Evolutionary conservation across 1,140 invertebrate genomes (phyloP).

Genomic region (Copidosoma floridanum): DNA sequence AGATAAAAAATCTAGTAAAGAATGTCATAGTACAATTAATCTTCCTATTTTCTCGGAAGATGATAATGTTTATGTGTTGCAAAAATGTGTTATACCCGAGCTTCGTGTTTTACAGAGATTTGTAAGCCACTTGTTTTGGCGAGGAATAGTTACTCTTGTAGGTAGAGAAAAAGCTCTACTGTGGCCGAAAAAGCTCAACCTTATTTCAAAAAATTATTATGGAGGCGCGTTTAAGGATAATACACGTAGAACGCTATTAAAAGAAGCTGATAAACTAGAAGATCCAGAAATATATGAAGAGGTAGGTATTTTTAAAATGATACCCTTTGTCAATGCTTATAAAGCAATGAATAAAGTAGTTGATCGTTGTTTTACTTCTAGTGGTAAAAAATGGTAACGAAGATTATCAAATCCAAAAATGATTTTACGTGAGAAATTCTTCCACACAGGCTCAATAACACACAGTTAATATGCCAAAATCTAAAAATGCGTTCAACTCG

Average conservation of each 20-base stretch:
- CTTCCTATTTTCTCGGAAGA: constrained; percentile 14
- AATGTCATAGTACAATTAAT: constrained; percentile 18
- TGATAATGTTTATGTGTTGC: constrained; percentile 7
- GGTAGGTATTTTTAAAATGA: neutral
- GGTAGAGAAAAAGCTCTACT: constrained; percentile 12
- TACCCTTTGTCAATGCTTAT: constrained; percentile 2
- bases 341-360: constrained; percentile 16
- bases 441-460: too few relatives aligned
- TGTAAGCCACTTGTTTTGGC: constrained; percentile 22
- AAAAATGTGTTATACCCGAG: constrained; percentile 29
- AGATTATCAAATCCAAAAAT: too few relatives aligned
- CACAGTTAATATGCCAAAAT: too few relatives aligned
- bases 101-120: constrained; percentile 26
- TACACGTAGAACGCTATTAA: constrained; percentile 13
- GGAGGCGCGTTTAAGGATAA: constrained; percentile 19
- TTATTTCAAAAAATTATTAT: constrained; percentile 22
- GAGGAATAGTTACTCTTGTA: constrained; percentile 11
- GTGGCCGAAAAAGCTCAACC: constrained; percentile 18
- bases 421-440: too few relatives aligned
- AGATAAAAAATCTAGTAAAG: constrained; percentile 6
- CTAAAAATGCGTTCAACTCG: too few relatives aligned
- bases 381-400: too few relatives aligned
- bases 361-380: neutral
- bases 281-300: constrained; percentile 6
- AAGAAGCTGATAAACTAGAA: constrained; percentile 11